phyloP scores from a whole-genome alignment of 2,888 invertebrate genomes.

The Xestia xanthographa region DNA sequence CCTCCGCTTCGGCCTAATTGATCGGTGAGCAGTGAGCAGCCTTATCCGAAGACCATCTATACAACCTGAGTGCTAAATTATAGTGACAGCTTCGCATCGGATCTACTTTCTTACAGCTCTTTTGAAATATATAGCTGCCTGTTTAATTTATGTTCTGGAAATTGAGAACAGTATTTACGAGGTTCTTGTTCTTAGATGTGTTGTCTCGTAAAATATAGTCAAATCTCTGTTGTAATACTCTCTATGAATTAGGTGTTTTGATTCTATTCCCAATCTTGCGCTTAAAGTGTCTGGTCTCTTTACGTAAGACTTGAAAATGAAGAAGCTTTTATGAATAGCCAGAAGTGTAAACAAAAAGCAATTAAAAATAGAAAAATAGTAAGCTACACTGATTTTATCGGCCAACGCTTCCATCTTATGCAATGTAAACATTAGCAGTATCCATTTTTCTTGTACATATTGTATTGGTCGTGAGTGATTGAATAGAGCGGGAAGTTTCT shows the following conservation, averaged over 20 bases:
- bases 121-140: conserved; percentile 38
- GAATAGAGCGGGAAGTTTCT: conserved; percentile 64
- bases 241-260: background rate
- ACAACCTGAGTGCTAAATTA: conserved; percentile 43
- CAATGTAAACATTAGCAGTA: conserved; percentile 56
- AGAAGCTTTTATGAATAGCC: conserved; percentile 35
- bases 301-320: conserved; percentile 28
- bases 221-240: background rate
- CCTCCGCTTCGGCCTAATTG: conserved; percentile 55
- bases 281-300: background rate
- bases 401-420: conserved; percentile 55
- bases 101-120: conserved; percentile 46
- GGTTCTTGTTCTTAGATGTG: background rate
- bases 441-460: conserved; percentile 52
- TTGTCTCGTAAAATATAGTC: conserved; percentile 19
- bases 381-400: conserved; percentile 39
- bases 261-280: background rate
- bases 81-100: conserved; percentile 36
- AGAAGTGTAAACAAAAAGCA: conserved; percentile 49
- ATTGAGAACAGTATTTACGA: conserved; percentile 17
- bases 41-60: conserved; percentile 57
- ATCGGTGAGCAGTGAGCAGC: conserved; percentile 51
- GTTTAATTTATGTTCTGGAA: conserved; percentile 36
- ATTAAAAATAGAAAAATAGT: conserved; percentile 56
- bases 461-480: conserved; percentile 64